These are phyloP conservation scores for Hestina assimilis DNA, from an alignment of 1,140 invertebrate species.

Conservation along the genomic window DNA sequence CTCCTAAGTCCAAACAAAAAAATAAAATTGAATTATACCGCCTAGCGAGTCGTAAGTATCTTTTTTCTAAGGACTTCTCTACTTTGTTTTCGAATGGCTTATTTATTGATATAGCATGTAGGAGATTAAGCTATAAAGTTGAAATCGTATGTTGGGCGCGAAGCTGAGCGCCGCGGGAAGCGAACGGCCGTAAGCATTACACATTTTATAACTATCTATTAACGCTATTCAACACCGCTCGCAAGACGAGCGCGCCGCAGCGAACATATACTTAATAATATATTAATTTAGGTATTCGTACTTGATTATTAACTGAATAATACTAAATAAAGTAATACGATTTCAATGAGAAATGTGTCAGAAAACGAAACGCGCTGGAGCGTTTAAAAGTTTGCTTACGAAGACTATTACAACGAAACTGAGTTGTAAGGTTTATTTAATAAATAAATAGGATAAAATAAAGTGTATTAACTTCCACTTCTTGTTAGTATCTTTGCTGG, in stretches of 20 bases:
- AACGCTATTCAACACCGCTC: conserved; percentile 25
- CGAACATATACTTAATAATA: not conserved
- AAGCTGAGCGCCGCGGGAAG: conserved; percentile 62
- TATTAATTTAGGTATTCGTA: not conserved
- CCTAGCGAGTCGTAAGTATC: conserved; percentile 23
- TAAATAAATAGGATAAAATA: no score
- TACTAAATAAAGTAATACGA: not conserved
- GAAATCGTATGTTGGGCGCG: conserved; percentile 46
- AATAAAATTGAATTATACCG: conserved; percentile 33
- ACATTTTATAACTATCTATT: conserved; percentile 68
- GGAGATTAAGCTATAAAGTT: conserved; percentile 73
- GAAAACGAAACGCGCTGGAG: no score
- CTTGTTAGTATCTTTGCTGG: no score
- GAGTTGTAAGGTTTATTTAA: no score
- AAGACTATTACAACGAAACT: no score
- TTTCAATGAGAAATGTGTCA: no score
- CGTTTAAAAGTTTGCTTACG: no score
- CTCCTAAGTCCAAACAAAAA: conserved; percentile 28
- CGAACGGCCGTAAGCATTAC: conserved; percentile 43
- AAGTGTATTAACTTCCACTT: no score
- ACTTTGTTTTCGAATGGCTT: conserved; percentile 58
- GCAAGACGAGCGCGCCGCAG: conserved; percentile 2
- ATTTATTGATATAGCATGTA: conserved; percentile 70
- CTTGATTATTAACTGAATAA: not conserved
- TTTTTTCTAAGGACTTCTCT: conserved; percentile 33